These are phyloP conservation scores for Protomyctophum bolini DNA, from an alignment of 2,113 vertebrate genomes.

Conservation along the genomic window DNA sequence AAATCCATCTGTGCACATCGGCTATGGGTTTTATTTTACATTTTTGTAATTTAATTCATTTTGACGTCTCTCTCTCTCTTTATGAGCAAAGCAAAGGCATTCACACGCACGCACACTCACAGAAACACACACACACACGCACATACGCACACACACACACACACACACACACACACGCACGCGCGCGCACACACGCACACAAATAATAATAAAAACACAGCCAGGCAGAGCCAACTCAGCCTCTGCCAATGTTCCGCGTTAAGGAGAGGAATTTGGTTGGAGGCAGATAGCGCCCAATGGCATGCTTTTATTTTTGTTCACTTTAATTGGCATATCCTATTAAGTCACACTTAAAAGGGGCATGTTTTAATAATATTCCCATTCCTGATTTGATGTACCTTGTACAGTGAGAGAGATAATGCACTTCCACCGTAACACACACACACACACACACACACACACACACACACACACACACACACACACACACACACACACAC, in stretches of 20 bases:
- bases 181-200: too few species aligned
- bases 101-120: background rate
- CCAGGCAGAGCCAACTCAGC: background rate
- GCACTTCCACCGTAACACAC: conserved; percentile 21
- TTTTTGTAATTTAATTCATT: background rate
- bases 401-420: conserved; percentile 74
- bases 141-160: too few species aligned
- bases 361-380: conserved; percentile 75
- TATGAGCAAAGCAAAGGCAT: conserved; percentile 11
- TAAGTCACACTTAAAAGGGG: conserved; percentile 72
- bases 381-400: conserved; percentile 72
- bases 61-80: conserved; percentile 6
- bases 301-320: conserved; percentile 73
- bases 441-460: conserved; percentile 25
- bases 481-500: conserved; percentile 29
- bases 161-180: too few species aligned
- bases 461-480: conserved; percentile 15
- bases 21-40: background rate
- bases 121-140: too few species aligned
- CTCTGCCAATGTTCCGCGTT: conserved; percentile 62
- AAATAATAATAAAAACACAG: background rate
- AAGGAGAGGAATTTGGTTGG: conserved; percentile 62
- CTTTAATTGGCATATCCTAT: conserved; percentile 77
- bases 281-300: conserved; percentile 67
- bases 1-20: conserved; percentile 20